Conservation (phyloP, 2,113 vertebrate genomes). For the Platysteira castanea region DNA sequence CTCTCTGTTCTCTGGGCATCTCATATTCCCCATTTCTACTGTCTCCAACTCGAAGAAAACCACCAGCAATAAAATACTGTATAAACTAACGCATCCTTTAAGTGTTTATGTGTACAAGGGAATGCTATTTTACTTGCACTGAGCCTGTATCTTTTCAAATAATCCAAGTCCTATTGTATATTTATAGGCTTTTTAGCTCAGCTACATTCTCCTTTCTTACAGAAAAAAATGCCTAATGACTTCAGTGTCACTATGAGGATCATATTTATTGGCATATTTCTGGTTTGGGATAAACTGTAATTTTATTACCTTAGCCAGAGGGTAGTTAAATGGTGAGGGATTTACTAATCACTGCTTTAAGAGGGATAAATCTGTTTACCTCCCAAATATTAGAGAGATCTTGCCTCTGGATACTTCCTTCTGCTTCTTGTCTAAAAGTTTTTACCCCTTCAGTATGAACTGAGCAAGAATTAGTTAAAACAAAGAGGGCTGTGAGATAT, state of each 20-base stretch:
- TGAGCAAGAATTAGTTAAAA: background rate
- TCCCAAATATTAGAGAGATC: background rate
- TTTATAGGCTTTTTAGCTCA: background rate
- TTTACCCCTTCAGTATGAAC: background rate
- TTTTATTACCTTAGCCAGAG: background rate
- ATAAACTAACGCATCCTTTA: background rate
- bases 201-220: background rate
- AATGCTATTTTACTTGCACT: background rate
- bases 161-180: background rate
- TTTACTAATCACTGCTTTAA: background rate
- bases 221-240: background rate
- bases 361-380: constrained; percentile 10
- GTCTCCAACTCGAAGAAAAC: background rate
- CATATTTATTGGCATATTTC: background rate
- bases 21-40: background rate
- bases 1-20: background rate
- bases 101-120: background rate
- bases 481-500: background rate
- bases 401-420: background rate
- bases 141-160: background rate
- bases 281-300: background rate
- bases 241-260: background rate
- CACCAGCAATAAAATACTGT: background rate
- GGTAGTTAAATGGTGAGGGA: background rate
- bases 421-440: background rate